phyloP scores from a whole-genome alignment of 64 coral and sea anemone species.

The Stichodactyla helianthus region DNA sequence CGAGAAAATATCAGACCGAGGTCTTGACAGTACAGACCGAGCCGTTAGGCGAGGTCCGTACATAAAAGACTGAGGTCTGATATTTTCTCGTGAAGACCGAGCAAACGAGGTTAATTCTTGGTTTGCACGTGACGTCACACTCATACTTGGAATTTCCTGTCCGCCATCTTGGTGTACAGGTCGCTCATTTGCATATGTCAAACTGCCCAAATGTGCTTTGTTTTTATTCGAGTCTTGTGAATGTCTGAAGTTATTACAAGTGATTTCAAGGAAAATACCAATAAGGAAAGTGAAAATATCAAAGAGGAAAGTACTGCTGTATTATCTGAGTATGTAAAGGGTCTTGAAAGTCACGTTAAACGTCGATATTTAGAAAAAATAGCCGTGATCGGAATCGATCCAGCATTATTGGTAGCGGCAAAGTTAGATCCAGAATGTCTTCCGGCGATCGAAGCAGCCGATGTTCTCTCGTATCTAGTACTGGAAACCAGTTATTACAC shows the following conservation, averaged over 20 bases:
- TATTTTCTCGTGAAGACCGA: too few relatives aligned
- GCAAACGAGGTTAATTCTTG: too few relatives aligned
- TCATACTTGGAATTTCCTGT: not conserved
- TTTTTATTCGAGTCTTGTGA: too few relatives aligned
- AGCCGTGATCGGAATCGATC: constrained; percentile 48
- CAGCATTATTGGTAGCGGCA: not conserved
- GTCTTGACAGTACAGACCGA: too few relatives aligned
- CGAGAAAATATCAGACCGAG: too few relatives aligned
- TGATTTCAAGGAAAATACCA: not conserved
- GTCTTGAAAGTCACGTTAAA: constrained; percentile 30
- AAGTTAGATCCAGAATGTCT: constrained; percentile 36
- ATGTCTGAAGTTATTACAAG: too few relatives aligned
- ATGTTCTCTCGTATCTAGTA: constrained; percentile 25
- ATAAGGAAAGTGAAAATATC: not conserved
- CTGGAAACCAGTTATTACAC: constrained; percentile 18
- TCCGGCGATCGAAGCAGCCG: constrained; percentile 36
- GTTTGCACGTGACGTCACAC: not conserved
- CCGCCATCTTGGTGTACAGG: constrained; percentile 9
- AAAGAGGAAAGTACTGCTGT: not conserved
- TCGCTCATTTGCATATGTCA: not conserved
- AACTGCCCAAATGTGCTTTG: too few relatives aligned
- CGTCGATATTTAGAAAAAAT: constrained; percentile 51
- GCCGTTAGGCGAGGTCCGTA: too few relatives aligned
- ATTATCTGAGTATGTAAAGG: constrained; percentile 19
- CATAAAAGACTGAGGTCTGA: too few relatives aligned